These are phyloP conservation scores for Mnemiopsis leidyi DNA, from an alignment of 37 sponge, comb jelly and placozoan species.

Conservation along the genomic window DNA sequence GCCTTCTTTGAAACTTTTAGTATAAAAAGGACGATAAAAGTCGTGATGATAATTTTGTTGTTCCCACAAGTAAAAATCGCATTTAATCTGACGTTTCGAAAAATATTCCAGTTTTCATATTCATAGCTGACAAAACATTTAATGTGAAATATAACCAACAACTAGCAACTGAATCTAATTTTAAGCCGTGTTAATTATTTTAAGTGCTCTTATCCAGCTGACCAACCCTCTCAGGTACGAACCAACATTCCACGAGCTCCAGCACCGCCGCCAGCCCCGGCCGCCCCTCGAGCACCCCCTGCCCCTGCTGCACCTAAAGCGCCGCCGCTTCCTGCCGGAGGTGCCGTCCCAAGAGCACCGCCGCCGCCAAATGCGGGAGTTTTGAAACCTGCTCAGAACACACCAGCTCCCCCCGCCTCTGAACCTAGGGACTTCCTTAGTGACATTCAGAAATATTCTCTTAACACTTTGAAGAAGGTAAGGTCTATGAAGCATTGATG, in stretches of 20 bases:
- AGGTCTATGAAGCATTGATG: too few species aligned
- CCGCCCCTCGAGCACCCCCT: conserved; percentile 13
- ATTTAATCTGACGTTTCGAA: too few species aligned
- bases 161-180: too few species aligned
- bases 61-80: too few species aligned
- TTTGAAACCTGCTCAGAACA: background rate
- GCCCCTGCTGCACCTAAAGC: conserved; percentile 34
- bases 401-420: background rate
- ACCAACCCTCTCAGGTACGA: background rate
- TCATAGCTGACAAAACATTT: too few species aligned
- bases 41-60: too few species aligned
- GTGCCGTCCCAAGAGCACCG: background rate
- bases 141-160: too few species aligned
- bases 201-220: too few species aligned
- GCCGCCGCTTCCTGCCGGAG: background rate
- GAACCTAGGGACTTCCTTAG: conserved; percentile 30
- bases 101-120: too few species aligned
- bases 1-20: too few species aligned
- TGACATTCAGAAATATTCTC: conserved; percentile 16
- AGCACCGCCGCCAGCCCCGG: conserved; percentile 23
- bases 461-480: conserved; percentile 61
- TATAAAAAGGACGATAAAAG: too few species aligned
- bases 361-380: background rate
- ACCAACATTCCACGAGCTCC: background rate
- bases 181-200: too few species aligned